Base-by-base conservation (phyloP, 2,113 vertebrate species). In the Geococcyx californianus region DNA sequence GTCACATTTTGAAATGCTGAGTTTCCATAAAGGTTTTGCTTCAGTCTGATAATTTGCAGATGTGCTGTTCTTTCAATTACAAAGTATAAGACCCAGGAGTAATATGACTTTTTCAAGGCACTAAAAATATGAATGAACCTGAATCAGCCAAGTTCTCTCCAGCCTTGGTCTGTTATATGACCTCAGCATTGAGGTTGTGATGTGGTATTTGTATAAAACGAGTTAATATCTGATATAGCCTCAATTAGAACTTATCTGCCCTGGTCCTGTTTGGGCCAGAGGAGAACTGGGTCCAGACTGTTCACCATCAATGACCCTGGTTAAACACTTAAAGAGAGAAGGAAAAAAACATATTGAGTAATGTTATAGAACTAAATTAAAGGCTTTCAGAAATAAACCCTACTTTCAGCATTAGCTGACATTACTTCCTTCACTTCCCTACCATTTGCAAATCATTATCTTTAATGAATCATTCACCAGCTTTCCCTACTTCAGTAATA, bases 91-190 rank as follows among this genome's bases (percentile, higher is more conserved):
- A 24, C 24, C 11, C 55, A 11, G 72, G 23, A 29, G n/a, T 3
- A 11, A 16, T 1, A 3, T 0, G 1, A n/a, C 3, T 42, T 75
- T 34, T 42, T 59, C 7, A 8, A 34, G 11, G 67, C 44, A 16
- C 21, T 38, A 11, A 72, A 84, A 51, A 9, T 3, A 20, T 5
- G 72, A 51, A 6, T 40, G n/a, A 87, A 62, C 13, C 20, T 47
- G 12, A 52, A 51, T 7, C 28, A 58, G 45, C 11, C 26, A 5
- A 21, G 28, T 47, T 49, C 17, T 59, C 11, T 23, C 54, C 51
- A 52, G 31, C 40, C 49, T 64, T 45, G 56, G 11, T 47, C 34
- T 33, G 28, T 29, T 20, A 11, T 29, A 0, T 7, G 14, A 20
- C 18, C 59, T 70, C 84, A 38, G 12, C 16, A 6, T 4, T 7